phyloP scores from a whole-genome alignment of 2,888 invertebrate species.

The Caenorhabditis japonica region DNA sequence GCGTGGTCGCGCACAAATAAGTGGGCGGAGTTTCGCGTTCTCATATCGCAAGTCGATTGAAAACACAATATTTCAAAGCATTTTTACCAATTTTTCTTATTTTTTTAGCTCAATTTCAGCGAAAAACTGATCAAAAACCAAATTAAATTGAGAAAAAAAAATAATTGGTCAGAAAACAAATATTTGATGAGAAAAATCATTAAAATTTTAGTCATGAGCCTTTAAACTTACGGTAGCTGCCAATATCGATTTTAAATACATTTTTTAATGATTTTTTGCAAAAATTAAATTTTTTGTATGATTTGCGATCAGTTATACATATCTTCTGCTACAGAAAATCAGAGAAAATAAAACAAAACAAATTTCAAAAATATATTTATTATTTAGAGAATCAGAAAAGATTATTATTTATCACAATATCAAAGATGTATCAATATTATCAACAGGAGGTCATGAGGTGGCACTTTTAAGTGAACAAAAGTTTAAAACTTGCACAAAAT shows the following conservation, averaged over 20 bases:
- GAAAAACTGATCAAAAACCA: constrained; percentile 14
- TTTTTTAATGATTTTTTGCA: constrained; percentile 9
- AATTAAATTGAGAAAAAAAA: not conserved
- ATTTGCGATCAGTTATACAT: no score
- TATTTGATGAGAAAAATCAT: constrained; percentile 4
- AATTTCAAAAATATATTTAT: not conserved
- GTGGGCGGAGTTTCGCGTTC: no score
- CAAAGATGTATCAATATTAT: no score
- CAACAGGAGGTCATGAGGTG: constrained; percentile 48
- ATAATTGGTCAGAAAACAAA: not conserved
- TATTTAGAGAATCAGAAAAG: not conserved
- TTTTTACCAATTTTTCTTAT: no score
- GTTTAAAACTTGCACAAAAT: not conserved
- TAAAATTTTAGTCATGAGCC: not conserved
- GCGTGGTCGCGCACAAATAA: no score
- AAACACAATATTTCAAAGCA: no score
- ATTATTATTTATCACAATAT: constrained; percentile 4
- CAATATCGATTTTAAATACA: constrained; percentile 5
- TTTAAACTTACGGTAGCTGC: not conserved
- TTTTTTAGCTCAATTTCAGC: no score
- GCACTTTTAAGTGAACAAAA: constrained; percentile 33
- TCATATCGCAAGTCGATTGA: no score
- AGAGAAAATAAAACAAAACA: no score
- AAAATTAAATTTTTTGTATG: constrained; percentile 7
- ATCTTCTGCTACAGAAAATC: no score